These are phyloP conservation scores for Glaucomys volans DNA, from an alignment of 2,113 vertebrate genomes.

Conservation along the genomic window DNA sequence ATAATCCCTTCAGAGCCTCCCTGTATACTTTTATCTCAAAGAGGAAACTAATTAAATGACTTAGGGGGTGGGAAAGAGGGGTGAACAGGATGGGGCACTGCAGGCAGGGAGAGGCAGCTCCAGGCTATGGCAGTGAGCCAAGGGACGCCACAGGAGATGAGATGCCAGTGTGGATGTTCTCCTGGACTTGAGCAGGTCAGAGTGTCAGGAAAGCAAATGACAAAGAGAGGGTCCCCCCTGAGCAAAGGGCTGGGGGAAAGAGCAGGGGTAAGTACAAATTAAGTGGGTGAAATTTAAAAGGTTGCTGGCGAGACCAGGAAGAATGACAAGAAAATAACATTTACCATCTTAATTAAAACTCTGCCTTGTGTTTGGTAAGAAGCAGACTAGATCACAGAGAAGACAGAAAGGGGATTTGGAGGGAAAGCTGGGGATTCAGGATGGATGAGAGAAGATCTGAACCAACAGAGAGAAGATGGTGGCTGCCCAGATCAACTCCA, in stretches of 20 bases:
- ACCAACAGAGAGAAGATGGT: neutral
- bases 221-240: neutral
- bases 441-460: neutral
- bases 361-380: neutral
- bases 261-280: neutral
- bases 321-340: neutral
- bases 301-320: neutral
- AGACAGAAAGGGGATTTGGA: neutral
- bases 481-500: neutral
- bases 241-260: neutral
- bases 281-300: neutral
- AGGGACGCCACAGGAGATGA: neutral
- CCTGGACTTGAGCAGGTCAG: neutral
- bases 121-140: neutral
- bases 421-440: neutral
- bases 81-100: neutral
- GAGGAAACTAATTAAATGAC: neutral
- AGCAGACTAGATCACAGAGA: neutral
- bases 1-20: neutral
- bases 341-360: neutral
- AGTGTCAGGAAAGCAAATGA: neutral
- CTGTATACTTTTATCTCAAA: neutral
- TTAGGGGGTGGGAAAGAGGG: neutral
- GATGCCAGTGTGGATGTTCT: accelerated
- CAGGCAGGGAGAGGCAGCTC: neutral